A percentile compares a stretch with the other conserved stretches of the same genome.
phyloP scores from a whole-genome alignment of 2,113 vertebrate genomes.

The Physeter macrocephalus region DNA sequence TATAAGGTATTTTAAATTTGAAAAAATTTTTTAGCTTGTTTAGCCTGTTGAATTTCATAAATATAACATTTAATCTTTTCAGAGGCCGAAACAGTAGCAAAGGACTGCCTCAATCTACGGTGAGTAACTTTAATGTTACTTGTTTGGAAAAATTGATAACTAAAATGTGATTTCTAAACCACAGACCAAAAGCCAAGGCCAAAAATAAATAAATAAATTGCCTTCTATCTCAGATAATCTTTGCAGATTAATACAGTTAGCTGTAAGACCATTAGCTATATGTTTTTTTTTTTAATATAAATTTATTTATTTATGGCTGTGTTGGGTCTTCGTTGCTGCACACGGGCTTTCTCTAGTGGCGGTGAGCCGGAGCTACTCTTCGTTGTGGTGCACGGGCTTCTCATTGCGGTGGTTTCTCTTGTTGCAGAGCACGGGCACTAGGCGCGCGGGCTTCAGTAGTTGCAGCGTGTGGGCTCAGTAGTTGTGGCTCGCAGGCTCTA shows the following conservation, averaged over 20 bases:
- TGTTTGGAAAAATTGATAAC: constrained; percentile 3
- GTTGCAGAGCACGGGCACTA: no score
- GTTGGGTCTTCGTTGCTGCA: no score
- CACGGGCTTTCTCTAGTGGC: no score
- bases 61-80: constrained; percentile 77
- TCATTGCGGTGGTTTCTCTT: no score
- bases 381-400: no score
- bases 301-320: no score
- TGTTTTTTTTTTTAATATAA: neutral
- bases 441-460: no score
- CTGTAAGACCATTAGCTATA: neutral
- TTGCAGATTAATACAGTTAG: neutral
- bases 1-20: neutral
- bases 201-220: neutral
- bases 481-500: no score
- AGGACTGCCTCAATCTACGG: constrained; percentile 88
- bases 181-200: neutral
- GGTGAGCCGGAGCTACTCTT: no score
- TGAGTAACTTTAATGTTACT: constrained; percentile 80
- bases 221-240: neutral
- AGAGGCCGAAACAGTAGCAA: constrained; percentile 97
- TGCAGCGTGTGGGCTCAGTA: no score
- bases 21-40: neutral
- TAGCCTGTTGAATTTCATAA: constrained; percentile 9
- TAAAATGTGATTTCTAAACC: constrained; percentile 3